Base-by-base conservation (phyloP, 2,888 invertebrate genomes). In the Melikaiella ostensackeni region DNA sequence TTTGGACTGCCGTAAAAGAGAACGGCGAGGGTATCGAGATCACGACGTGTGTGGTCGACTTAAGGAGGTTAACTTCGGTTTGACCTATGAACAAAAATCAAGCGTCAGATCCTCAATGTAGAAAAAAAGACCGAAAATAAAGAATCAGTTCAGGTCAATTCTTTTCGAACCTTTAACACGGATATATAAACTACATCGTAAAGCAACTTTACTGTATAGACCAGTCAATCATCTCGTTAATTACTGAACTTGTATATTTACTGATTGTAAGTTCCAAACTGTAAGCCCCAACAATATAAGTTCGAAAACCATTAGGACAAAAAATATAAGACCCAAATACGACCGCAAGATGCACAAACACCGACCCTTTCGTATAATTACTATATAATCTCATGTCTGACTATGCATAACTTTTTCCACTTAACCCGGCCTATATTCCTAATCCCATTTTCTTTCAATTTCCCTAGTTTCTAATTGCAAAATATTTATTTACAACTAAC, bases 1-100 rank as follows among this genome's bases (percentile, higher is more conserved):
- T 70, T 70, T 55, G 50, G 70, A 70, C 50, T 70, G 70, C 70
- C 70, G 70, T 70, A 50, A 70, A 70, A 70, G 70, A 70, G 70
- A 70, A 70, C 70, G 70, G 70, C n/a, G 70, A 70, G 46, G 50
- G 50, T 50, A 70, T 70, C 70, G 70, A 70, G 70, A 70, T 70
- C 63, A 50, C 70, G 50, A 70, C 50, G 70, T 70, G 70, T 70
- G 70, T 70, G 70, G 70, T 70, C 70, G 50, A 70, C 70, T 70
- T 70, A 70, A 70, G 30, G 70, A 70, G 70, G 70, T 70, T 70
- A 70, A 70, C 30, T 70, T 70, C 33, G 50, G 70, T 33, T 70
- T 70, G 70, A 70, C 70, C 70, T 70, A 70, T 70, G 70, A 55
- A 55, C 70, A 30, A 50, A 70, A 70, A 70, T 70, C 66, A 19